A percentile compares a stretch with the other conserved stretches of the same genome.
Conservation (phyloP, 2,113 vertebrate species). For the Catharus bicknelli region DNA sequence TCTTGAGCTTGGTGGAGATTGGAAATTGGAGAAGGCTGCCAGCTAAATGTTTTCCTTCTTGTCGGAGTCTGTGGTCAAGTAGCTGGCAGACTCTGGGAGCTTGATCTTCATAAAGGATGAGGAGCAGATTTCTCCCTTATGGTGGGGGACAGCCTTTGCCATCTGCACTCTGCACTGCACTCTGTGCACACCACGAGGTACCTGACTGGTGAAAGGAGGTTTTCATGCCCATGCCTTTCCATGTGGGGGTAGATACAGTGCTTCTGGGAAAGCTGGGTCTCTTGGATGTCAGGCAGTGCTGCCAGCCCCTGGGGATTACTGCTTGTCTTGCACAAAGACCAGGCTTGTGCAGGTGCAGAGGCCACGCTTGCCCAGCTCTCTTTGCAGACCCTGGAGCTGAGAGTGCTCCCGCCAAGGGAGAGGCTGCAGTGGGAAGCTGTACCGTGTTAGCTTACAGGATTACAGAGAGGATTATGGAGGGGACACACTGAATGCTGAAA, state of each 20-base stretch:
- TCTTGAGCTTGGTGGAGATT: not conserved
- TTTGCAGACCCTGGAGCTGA: not conserved
- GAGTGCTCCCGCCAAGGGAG: not conserved
- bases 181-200: not conserved
- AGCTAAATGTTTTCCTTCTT: not conserved
- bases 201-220: accelerated
- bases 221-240: not conserved
- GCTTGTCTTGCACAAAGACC: not conserved
- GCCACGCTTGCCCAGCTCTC: accelerated
- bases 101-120: not conserved
- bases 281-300: not conserved
- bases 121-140: not conserved
- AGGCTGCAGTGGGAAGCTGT: not conserved
- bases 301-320: not conserved
- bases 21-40: not conserved
- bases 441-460: not conserved
- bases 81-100: not conserved
- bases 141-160: not conserved
- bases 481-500: not conserved
- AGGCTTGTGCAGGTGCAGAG: not conserved
- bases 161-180: too few relatives aligned
- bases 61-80: not conserved
- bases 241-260: accelerated
- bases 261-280: not conserved
- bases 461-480: not conserved